Base-by-base conservation (phyloP, 2,888 invertebrate genomes). In the Tachina fera region DNA sequence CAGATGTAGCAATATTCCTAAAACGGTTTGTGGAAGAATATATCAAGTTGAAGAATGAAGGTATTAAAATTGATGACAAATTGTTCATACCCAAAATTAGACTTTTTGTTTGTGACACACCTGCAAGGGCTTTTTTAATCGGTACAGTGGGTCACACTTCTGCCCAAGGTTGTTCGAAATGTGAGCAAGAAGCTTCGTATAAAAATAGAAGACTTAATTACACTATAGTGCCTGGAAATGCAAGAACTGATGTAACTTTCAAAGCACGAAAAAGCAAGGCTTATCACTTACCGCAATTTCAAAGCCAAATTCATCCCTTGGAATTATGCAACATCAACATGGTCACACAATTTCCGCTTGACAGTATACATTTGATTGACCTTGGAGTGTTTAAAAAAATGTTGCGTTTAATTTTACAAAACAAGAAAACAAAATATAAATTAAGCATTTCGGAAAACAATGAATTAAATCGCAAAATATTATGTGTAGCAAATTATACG, bases 301-400 rank as follows among this genome's bases (percentile, higher is more conserved):
- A 19, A 19, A 43, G 45, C 19, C 10, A 61, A 61, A 61, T 61
- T 61, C 61, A 61, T 61, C 41, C 74, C 60, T 61, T 74, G 74
- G 74, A 74, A 60, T 61, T 41, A 74, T 74, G 60, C 60, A 60
- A 74, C 74, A 61, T 74, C 60, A 61, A 74, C 61, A 74, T 74
- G 74, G 74, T 74, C 58, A 74, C 74, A 49, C 60, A 74, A 74
- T 74, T 74, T 61, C 74, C 74, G 58, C 61, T 74, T 16, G 74
- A 74, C 47, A 74, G 45, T 49, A 74, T 74, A 49, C 74, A 74
- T 74, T 60, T 74, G 61, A 74, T 74, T 74, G 61, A 74, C 39
- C 60, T 61, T 74, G 74, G 61, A 74, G 74, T 74, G 14, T 74
- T 74, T 74, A 60, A 74, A 74, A 74, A 74, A 45, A 72, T 72